Base-by-base conservation (phyloP, 2,797 vertebrate genomes). In the Xiphophorus birchmanni region DNA sequence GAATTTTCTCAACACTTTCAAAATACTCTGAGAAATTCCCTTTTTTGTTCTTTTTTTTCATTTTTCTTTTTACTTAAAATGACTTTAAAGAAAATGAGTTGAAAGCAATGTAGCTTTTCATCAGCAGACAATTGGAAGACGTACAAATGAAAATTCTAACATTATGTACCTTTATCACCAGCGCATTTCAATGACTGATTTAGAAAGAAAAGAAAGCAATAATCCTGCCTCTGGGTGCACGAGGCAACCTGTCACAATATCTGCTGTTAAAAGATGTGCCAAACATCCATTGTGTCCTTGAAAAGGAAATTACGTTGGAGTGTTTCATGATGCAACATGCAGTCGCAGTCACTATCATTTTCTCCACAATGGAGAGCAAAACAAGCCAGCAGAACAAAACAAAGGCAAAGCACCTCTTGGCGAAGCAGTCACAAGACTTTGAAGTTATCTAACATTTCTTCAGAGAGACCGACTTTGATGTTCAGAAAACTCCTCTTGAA, bases 401-500 rank as follows among this genome's bases (percentile, higher is more conserved):
- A 94, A 94, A 92, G 83, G 83, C 56, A 89, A 88, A 86, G 85
- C 90, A 90, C 89, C 94, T 95, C 90, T 93, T 77, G 89, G 93
- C 91, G 52, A 90, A 90, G 92, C 88, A 91, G 91, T 91, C 86
- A 67, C 80, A 91, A 86, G 85, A 93, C 94, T 95, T 95, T 95
- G 92, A 95, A 94, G 94, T 94, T 91, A 90, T 94, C 91, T 91
- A 90, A 94, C 89, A 77, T 82, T 90, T 93, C 93, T 94, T 92
- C 90, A 80, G 92, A 94, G 93, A 94, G 91, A 73, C 88, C 76
- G 87, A 92, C 91, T 95, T 95, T 95, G 92, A 95, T 94, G 93
- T 94, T 93, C 82, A 87, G 85, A 92, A 89, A 84, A 89, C 85
- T 90, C 83, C 60, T 88, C 89, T 93, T 88, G 87, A 90, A 93